Conservation (phyloP, 37 sponge, comb jelly and placozoan genomes). For the Axinella damicornis region DNA sequence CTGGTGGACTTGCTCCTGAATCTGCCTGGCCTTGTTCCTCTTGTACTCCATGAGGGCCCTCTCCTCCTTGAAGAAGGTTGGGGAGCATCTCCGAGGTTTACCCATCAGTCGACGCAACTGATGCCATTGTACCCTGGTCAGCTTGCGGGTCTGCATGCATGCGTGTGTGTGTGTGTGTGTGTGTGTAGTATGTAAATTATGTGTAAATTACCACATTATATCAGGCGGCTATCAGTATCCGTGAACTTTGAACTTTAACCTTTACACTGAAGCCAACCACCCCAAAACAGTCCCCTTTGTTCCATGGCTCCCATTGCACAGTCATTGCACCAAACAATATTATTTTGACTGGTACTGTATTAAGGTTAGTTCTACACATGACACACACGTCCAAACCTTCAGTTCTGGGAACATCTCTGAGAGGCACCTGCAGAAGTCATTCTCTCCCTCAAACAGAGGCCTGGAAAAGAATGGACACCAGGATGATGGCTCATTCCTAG, state of each 20-base stretch:
- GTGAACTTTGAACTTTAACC: background rate
- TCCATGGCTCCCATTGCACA: too few species aligned
- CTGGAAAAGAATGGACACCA: slow-evolving; percentile 19
- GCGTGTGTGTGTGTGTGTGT: background rate
- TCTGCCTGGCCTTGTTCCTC: slow-evolving; percentile 73
- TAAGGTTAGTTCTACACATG: background rate
- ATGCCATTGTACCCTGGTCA: slow-evolving; percentile 82
- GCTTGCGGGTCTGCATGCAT: slow-evolving; percentile 52
- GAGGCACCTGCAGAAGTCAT: slow-evolving; percentile 89
- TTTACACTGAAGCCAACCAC: too few species aligned
- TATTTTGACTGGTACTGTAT: too few species aligned
- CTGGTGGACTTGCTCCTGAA: slow-evolving; percentile 74
- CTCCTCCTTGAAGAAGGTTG: slow-evolving; percentile 86
- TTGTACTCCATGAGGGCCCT: slow-evolving; percentile 63
- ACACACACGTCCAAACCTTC: slow-evolving; percentile 42
- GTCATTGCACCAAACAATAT: too few species aligned
- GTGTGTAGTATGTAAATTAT: too few species aligned
- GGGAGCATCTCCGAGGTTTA: slow-evolving; percentile 89
- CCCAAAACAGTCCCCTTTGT: too few species aligned
- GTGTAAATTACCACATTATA: too few species aligned
- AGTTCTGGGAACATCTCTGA: slow-evolving; percentile 83
- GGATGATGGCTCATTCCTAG: too few species aligned
- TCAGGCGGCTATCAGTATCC: too few species aligned
- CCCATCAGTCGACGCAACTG: slow-evolving; percentile 86
- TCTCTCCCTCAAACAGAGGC: slow-evolving; percentile 82